Conservation (phyloP, 2,797 vertebrate species). For the Psittacula derbiana region DNA sequence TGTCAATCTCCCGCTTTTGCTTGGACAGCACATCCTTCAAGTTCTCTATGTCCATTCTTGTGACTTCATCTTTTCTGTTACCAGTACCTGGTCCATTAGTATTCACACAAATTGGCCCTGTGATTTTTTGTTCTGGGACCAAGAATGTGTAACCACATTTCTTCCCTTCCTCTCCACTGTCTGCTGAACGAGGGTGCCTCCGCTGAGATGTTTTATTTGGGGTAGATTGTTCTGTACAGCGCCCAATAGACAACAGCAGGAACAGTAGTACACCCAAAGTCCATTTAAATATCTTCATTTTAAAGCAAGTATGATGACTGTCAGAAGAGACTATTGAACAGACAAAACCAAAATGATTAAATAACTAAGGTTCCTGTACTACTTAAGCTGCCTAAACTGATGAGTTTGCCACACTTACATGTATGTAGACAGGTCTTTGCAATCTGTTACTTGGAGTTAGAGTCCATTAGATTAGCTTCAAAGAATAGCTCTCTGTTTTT, state of each 20-base stretch:
- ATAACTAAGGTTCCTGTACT: not conserved
- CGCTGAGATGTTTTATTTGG: constrained; percentile 54
- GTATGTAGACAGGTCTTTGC: not conserved
- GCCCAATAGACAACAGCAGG: constrained; percentile 75
- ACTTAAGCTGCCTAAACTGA: not conserved
- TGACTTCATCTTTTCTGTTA: constrained; percentile 89
- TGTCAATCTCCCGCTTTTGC: constrained; percentile 94
- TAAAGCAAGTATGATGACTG: not conserved
- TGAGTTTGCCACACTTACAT: fast-evolving
- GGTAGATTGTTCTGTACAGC: constrained; percentile 47
- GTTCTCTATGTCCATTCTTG: constrained; percentile 94
- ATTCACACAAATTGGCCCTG: constrained; percentile 94
- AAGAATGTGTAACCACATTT: constrained; percentile 97
- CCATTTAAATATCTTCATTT: constrained; percentile 86
- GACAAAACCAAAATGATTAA: constrained; percentile 1
- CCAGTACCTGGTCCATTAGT: constrained; percentile 84
- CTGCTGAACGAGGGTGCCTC: constrained; percentile 77
- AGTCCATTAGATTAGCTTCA: not conserved
- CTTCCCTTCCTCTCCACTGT: constrained; percentile 77
- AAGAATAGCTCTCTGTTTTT: not conserved
- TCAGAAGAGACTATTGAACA: constrained; percentile 11
- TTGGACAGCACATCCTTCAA: constrained; percentile 91
- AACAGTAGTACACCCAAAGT: constrained; percentile 81
- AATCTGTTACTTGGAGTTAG: not conserved
- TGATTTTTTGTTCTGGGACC: constrained; percentile 94